A percentile compares a stretch with the other conserved stretches of the same genome.
phyloP scores from a whole-genome alignment of 2,888 invertebrate species.

The Oithona nana region DNA sequence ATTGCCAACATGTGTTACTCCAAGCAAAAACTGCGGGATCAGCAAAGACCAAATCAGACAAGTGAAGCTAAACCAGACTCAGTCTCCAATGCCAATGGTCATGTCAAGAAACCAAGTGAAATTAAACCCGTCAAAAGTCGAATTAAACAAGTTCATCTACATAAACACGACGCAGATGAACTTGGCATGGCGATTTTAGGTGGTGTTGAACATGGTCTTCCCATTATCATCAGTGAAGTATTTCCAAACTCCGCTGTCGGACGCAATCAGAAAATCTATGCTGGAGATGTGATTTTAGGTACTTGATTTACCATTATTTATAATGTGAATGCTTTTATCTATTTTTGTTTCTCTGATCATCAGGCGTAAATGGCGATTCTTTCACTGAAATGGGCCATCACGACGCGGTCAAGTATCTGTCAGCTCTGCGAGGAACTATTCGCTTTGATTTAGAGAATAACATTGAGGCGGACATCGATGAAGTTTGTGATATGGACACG shows the following conservation, averaged over 20 bases:
- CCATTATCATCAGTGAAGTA: constrained; percentile 63
- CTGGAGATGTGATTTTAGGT: constrained; percentile 18
- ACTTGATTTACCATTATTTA: no score
- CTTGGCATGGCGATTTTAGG: constrained; percentile 70
- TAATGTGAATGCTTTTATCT: no score
- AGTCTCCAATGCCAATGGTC: no score
- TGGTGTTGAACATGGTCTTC: constrained; percentile 66
- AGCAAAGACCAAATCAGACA: constrained; percentile 4
- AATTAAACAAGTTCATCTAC: constrained; percentile 43
- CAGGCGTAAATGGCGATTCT: constrained; percentile 19
- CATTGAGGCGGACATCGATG: constrained; percentile 45
- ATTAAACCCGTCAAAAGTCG: constrained; percentile 31
- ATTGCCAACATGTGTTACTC: constrained; percentile 29
- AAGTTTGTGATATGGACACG: constrained; percentile 36
- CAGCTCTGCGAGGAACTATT: constrained; percentile 55
- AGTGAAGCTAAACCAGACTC: constrained; percentile 5
- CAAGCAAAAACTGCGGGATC: constrained; percentile 7
- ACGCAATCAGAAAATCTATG: constrained; percentile 24
- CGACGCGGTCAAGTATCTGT: constrained; percentile 58
- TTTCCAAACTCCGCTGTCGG: constrained; percentile 56
- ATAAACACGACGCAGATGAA: constrained; percentile 52
- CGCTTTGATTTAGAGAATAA: constrained; percentile 57
- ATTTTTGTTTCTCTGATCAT: no score
- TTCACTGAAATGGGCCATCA: constrained; percentile 43
- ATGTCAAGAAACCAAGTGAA: constrained; percentile 12